Evolutionary conservation across 2,797 vertebrate species (phyloP), one percentile per base, ranked within the genome.

Genomic region (Fistularia commersonii): DNA sequence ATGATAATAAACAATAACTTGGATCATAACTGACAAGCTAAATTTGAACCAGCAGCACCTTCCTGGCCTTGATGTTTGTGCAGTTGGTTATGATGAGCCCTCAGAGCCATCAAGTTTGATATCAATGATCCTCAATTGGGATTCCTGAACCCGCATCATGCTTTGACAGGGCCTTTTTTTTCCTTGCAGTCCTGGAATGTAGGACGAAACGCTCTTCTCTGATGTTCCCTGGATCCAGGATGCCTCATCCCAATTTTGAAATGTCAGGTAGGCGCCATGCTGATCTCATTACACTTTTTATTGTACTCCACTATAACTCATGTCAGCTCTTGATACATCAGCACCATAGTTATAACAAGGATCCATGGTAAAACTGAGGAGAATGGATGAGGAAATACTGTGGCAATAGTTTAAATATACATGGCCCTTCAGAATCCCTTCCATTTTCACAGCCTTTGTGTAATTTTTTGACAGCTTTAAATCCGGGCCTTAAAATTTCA

Each of bases 321-420:
- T 51, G 45, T 11, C 41, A 32, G 34, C 41, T 43, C 49, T 61
- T 51, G 54, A 55, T 45, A 49, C 47, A 41, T 67, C 61, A 41
- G 42, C 42, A 56, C 54, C 62, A 51, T 70, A 36, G 74, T 75
- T 61, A 72, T 51, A 74, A 64, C 72, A 61, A 59, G 58, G 68
- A 75, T 69, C 33, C 15, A 45, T 34, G 7, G 10, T 40, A 8
- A 51, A 37, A 68, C 41, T 8, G 4, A 14, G n/a, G n/a, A n/a
- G n/a, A 37, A 34, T 8, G 14, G 38, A 42, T 72, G 71, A 75
- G 32, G 53, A 72, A 80, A 80, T 57, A 54, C 45, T 57, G 56
- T 48, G 43, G 65, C 51, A 72, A 74, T 42, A 36, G 41, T 9
- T 10, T 36, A 10, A 10, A 10, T 36, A 36, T 36, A 7, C 35